Evolutionary conservation across 2,797 vertebrate species (phyloP), one percentile per base, ranked within the genome.

Genomic region (Cryptoblepharus egeriae): DNA sequence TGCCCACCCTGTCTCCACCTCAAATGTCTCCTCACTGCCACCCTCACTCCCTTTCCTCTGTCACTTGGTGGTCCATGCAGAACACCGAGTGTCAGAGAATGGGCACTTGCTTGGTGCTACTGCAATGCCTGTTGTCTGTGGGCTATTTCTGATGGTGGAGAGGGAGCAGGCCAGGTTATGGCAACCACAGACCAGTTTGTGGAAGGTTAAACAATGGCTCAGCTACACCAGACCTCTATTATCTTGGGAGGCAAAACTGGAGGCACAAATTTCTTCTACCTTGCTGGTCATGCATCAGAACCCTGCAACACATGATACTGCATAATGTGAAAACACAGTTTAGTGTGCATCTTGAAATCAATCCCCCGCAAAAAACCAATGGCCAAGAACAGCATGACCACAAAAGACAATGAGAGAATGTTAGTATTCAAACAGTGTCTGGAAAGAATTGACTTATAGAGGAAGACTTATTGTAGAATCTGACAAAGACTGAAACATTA

Each of bases 361-460:
- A 3, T 0, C 26, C 4, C 64, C 49, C 30, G 79, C 1, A 4
- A 84, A 16, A 76, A 80, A 64, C 5, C 82, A 5, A 45, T 2
- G 3, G 63, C 6, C 82, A 39, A 55, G 83, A 84, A 65, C 9
- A 45, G 52, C 8, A 24, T 0, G 1, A 20, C 30, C 85, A 63
- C 18, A 79, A 75, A 88, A 80, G 28, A 61, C 32, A 35, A 26
- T 52, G 52, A 1, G n/a, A n/a, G 37, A 63, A 87, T 87, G 64
- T 4, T 16, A 89, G 75, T 83, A 87, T 79, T 87, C 76, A 84
- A 88, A 70, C 77, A 78, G 28, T 77, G 11, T 13, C 77, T 55
- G 82, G 79, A 93, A 88, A 89, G 82, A 79, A 88, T 30, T 91
- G 77, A 81, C 76, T 75, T 63, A 75, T 85, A 87, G 80, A 69